Conservation (phyloP, 2,113 vertebrate species). For the Garra rufa region DNA sequence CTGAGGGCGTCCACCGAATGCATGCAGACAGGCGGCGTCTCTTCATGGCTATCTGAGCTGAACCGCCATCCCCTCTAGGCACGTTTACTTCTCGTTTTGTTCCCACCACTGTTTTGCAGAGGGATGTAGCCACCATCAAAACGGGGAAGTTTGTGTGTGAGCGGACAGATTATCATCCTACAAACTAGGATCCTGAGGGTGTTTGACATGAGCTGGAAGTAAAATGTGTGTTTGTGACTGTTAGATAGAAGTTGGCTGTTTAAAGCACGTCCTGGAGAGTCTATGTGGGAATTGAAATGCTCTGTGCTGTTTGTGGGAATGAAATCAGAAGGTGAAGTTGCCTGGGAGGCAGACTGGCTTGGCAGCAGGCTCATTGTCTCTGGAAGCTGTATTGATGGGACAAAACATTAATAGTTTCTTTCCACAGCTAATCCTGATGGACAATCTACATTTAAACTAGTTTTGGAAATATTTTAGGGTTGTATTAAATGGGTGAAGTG, state of each 20-base stretch:
- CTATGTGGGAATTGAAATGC: conserved; percentile 53
- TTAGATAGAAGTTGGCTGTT: conserved; percentile 50
- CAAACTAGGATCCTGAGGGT: conserved; percentile 52
- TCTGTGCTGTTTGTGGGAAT: conserved; percentile 53
- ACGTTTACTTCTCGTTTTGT: conserved; percentile 42
- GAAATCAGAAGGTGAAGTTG: conserved; percentile 49
- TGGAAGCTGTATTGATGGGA: conserved; percentile 50
- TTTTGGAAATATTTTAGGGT: conserved; percentile 14
- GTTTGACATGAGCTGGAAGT: conserved; percentile 56
- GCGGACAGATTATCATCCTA: conserved; percentile 38
- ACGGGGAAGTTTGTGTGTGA: conserved; percentile 25
- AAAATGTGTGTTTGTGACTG: conserved; percentile 31
- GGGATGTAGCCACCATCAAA: conserved; percentile 44
- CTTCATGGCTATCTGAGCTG: conserved; percentile 16
- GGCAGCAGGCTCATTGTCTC: conserved; percentile 53
- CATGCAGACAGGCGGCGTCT: conserved; percentile 11
- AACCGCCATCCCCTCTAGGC: conserved; percentile 26
- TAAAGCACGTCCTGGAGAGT: conserved; percentile 46
- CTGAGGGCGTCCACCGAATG: not conserved
- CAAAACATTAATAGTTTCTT: conserved; percentile 50
- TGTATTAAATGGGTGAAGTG: not conserved
- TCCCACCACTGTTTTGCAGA: conserved; percentile 41
- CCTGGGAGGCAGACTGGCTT: conserved; percentile 51
- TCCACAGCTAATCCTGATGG: conserved; percentile 48
- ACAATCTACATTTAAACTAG: conserved; percentile 18